Conservation (phyloP, 2,888 invertebrate genomes). For the Dicranocentrus wangi region DNA sequence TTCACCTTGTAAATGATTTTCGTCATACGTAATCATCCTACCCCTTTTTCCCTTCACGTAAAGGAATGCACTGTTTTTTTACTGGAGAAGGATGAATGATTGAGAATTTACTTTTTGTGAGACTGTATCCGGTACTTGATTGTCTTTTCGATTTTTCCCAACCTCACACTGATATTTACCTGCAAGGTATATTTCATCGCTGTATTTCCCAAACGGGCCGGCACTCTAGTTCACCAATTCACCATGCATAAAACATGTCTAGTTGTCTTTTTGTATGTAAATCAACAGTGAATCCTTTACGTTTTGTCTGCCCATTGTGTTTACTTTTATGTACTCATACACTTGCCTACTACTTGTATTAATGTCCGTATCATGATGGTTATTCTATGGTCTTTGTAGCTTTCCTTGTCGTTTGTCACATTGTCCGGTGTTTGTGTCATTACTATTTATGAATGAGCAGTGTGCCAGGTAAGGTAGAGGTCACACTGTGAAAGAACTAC, state of each 20-base stretch:
- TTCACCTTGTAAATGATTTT: constrained; percentile 51
- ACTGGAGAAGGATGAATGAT: constrained; percentile 26
- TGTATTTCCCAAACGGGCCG: no score
- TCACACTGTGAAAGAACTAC: constrained; percentile 16
- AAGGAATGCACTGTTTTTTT: constrained; percentile 3
- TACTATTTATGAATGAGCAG: constrained; percentile 23
- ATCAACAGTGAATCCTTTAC: no score
- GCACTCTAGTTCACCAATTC: no score
- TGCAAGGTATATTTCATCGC: no score
- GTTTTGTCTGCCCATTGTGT: no score
- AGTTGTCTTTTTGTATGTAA: no score
- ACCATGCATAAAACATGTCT: no score
- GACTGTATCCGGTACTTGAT: constrained; percentile 48
- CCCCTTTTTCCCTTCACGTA: constrained; percentile 7
- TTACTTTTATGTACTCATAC: no score
- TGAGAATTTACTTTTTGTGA: constrained; percentile 24
- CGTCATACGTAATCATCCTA: constrained; percentile 43
- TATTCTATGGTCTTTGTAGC: not conserved
- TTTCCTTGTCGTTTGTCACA: constrained; percentile 21
- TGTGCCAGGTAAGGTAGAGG: constrained; percentile 31
- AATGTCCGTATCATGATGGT: constrained; percentile 7
- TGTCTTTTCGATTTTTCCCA: constrained; percentile 9
- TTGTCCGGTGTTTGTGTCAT: constrained; percentile 9
- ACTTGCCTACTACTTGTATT: no score
- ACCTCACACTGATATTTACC: no score